These are phyloP conservation scores for Sylvia atricapilla DNA, from an alignment of 2,113 vertebrate species.

Conservation along the genomic window DNA sequence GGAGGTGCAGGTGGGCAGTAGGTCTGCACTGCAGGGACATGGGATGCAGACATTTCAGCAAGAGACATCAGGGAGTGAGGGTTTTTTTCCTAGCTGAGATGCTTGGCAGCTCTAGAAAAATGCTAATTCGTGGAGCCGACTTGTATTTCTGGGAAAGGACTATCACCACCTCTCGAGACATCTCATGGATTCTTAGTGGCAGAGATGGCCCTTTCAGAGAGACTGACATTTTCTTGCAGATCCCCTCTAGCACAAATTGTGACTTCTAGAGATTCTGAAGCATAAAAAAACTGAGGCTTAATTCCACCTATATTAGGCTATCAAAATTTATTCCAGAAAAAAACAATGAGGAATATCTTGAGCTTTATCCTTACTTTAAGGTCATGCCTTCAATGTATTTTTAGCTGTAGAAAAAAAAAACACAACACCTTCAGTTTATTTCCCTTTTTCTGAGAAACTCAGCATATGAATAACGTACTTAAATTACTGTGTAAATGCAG, in stretches of 20 bases:
- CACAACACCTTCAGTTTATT: not conserved
- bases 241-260: not conserved
- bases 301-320: not conserved
- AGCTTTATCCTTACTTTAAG: not conserved
- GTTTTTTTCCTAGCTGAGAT: not conserved
- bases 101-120: not conserved
- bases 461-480: constrained; percentile 1
- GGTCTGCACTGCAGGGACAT: fast-evolving
- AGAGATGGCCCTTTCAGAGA: not conserved
- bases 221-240: not conserved
- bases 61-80: not conserved
- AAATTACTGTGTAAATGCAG: constrained; percentile 19
- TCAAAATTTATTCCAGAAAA: not conserved
- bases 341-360: not conserved
- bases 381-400: not conserved
- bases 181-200: not conserved
- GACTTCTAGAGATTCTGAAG: not conserved
- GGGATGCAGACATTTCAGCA: not conserved
- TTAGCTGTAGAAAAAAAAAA: not conserved
- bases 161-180: not conserved
- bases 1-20: not conserved
- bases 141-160: not conserved
- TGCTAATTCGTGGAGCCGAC: fast-evolving
- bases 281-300: not conserved
- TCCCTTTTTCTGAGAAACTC: not conserved